These are phyloP conservation scores for Asarcornis scutulata DNA, from an alignment of 2,113 vertebrate genomes.

Conservation along the genomic window DNA sequence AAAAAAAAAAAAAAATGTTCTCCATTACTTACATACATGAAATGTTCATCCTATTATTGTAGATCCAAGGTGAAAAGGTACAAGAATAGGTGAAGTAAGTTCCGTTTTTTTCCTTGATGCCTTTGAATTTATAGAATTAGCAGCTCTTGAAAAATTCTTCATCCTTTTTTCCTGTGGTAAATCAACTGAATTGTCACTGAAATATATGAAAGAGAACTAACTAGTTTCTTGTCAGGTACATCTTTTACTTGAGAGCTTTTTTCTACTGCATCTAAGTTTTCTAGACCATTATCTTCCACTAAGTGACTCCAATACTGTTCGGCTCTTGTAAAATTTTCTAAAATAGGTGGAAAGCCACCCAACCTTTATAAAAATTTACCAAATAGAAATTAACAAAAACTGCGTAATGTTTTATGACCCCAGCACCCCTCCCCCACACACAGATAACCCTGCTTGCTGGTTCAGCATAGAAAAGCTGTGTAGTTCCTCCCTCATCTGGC, in stretches of 20 bases:
- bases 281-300: neutral
- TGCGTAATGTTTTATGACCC: neutral
- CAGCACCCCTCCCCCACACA: accelerated
- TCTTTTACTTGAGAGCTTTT: neutral
- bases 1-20: neutral
- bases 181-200: neutral
- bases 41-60: neutral
- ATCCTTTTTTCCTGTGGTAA: neutral
- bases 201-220: neutral
- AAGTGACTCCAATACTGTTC: neutral
- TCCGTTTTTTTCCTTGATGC: neutral
- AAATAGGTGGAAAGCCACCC: neutral
- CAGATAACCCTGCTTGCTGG: neutral
- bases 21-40: accelerated
- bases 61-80: neutral
- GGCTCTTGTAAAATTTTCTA: neutral
- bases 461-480: neutral
- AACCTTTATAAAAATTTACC: neutral
- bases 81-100: neutral
- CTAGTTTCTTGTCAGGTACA: neutral
- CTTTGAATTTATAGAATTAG: neutral
- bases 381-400: neutral
- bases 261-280: neutral
- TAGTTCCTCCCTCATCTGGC: neutral
- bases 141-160: neutral